Base-by-base conservation (phyloP, 2,797 vertebrate genomes). In the Lutjanus campechanus region DNA sequence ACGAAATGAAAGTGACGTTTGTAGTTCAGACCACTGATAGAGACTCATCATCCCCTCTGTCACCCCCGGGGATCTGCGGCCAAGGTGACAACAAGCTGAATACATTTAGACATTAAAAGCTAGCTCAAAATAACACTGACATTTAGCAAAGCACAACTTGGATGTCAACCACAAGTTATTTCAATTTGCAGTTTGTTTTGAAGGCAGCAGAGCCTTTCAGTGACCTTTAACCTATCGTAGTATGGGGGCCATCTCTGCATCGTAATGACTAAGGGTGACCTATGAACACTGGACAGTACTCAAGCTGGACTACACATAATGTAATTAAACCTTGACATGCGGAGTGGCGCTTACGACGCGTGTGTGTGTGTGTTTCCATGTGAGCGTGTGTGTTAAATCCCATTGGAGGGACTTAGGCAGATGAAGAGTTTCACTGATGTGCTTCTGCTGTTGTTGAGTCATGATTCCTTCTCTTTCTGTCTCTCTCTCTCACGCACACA, bases 391-490 rank as follows among this genome's bases (percentile, higher is more conserved):
- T 60, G 50, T 69, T 75, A 79, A 90, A 88, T 89, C 82, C 84
- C 47, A 69, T 75, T 66, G 73, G 56, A 54, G 70, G 85, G 88
- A 83, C 86, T 91, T 89, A 79, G 73, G 56, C 10, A 83, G 73
- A 82, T 66, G 69, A 89, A 71, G 81, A 82, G 74, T 90, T 89
- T 79, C 80, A 61, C 77, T 77, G 53, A 54, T 83, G 67, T 50
- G 70, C 67, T 76, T 69, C 60, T 79, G 69, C 64, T 77, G 81
- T 80, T 82, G 82, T 84, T 54, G 68, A 86, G 76, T 81, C 87
- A 88, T 71, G 76, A 76, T 58, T 82, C 70, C 46, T 6, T 72
- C 73, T 54, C 73, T 67, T 43, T 20, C 69, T 15, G 5, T 3
- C 50, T 41, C 71, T 20, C 55, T 81, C 20, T 44, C 40, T 77